Percentiles rank a stretch among this genome's conserved stretches.
These are phyloP conservation scores for Danaus melanippus DNA, from an alignment of 1,140 invertebrate genomes.

Conservation along the genomic window DNA sequence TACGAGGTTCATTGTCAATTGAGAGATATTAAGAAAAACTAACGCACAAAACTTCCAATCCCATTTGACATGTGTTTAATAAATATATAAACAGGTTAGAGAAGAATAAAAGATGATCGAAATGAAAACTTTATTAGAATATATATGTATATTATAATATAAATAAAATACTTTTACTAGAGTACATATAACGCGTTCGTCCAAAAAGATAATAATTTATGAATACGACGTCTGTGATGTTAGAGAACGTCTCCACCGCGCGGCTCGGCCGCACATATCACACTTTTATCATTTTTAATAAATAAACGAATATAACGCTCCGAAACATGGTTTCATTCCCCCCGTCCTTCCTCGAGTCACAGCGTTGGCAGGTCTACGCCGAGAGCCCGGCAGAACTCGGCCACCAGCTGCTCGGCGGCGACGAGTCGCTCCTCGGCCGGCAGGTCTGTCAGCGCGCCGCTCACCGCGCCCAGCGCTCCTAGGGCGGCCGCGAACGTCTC, in stretches of 20 bases:
- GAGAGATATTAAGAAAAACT: too few species aligned
- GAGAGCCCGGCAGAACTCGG: conserved; percentile 9
- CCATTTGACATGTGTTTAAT: too few species aligned
- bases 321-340: not conserved
- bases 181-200: conserved; percentile 9
- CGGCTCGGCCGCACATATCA: conserved; percentile 18
- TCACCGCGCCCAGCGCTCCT: conserved; percentile 9
- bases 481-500: conserved; percentile 24
- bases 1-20: too few species aligned
- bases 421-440: conserved; percentile 5
- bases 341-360: not conserved
- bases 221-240: conserved; percentile 14
- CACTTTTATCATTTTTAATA: conserved; percentile 22
- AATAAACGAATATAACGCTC: conserved; percentile 11
- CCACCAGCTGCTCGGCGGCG: conserved; percentile 9
- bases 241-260: conserved; percentile 6
- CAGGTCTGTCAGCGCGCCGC: conserved; percentile 6
- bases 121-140: not conserved
- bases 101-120: too few species aligned
- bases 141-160: conserved; percentile 9
- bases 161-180: conserved; percentile 11
- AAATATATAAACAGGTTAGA: too few species aligned
- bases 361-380: conserved; percentile 15
- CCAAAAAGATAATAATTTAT: conserved; percentile 26
- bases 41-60: too few species aligned